Evolutionary conservation across 1,140 invertebrate species (phyloP).

Genomic region (Caenorhabditis latens): DNA sequence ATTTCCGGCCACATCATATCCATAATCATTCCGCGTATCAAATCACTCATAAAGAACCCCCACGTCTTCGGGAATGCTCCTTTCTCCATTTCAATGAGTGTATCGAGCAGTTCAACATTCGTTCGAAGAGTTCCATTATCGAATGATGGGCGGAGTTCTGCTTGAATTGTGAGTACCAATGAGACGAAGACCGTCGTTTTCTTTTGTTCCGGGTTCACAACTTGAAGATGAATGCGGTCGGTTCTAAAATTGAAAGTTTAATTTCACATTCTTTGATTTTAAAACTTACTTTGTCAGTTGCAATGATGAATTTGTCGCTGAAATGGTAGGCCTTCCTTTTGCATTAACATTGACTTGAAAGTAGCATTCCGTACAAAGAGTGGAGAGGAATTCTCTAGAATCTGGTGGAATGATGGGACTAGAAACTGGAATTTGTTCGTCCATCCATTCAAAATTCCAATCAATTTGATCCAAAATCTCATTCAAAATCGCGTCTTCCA

Average conservation of each 20-base stretch:
- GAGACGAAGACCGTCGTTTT: conserved; percentile 73
- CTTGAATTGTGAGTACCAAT: conserved; percentile 69
- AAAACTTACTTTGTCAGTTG: conserved; percentile 70
- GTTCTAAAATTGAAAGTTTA: conserved; percentile 68
- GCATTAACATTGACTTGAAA: conserved; percentile 74
- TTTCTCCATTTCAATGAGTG: conserved; percentile 71
- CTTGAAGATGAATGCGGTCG: conserved; percentile 73
- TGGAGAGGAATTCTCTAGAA: conserved; percentile 75
- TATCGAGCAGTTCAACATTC: conserved; percentile 72
- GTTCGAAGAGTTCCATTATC: conserved; percentile 76
- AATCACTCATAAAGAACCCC: conserved; percentile 74
- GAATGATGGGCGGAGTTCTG: conserved; percentile 71
- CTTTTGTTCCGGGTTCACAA: conserved; percentile 74
- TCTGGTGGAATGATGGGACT: conserved; percentile 70
- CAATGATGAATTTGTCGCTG: conserved; percentile 70
- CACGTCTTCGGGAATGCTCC: conserved; percentile 74
- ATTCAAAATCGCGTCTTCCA: conserved; percentile 71
- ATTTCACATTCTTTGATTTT: not conserved
- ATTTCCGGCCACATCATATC: conserved; percentile 77
- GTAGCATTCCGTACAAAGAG: conserved; percentile 74
- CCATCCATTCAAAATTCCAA: conserved; percentile 67
- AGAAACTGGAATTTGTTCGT: conserved; percentile 74
- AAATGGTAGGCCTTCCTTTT: conserved; percentile 71
- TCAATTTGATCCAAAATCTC: conserved; percentile 63
- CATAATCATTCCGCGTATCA: conserved; percentile 75